Evolutionary conservation across 1,140 invertebrate genomes (phyloP).

Genomic region (Monomorium pharaonis): DNA sequence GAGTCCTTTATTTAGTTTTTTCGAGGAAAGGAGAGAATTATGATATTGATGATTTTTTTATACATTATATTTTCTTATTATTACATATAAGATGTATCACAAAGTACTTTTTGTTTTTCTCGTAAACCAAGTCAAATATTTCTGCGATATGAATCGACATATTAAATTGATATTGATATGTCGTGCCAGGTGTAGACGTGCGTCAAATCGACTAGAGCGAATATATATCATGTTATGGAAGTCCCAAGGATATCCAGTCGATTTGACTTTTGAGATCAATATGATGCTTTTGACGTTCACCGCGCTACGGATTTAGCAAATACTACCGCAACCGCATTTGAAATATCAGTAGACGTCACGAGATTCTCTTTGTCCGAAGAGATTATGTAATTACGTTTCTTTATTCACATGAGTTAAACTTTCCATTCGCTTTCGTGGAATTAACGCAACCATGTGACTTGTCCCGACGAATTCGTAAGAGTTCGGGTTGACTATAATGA

Average conservation of each 20-base stretch:
- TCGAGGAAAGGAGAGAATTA: neutral
- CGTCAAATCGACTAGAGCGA: neutral
- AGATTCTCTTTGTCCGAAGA: neutral
- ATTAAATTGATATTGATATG: slow-evolving; percentile 9
- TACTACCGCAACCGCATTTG: neutral
- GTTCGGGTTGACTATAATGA: neutral
- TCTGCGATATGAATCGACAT: neutral
- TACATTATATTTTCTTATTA: neutral
- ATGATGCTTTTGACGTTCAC: neutral
- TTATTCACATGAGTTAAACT: neutral
- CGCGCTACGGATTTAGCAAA: neutral
- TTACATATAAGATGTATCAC: neutral
- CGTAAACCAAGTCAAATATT: neutral
- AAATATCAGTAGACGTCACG: neutral
- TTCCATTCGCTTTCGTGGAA: neutral
- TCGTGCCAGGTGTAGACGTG: neutral
- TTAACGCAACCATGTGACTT: neutral
- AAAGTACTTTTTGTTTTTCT: neutral
- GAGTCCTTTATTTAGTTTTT: neutral
- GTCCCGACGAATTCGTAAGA: neutral
- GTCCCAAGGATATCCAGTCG: slow-evolving; percentile 33
- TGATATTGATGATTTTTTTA: neutral
- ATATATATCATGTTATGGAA: neutral
- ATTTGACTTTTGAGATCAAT: slow-evolving; percentile 1
- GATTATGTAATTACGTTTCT: neutral